Conservation (phyloP, 1,140 invertebrate genomes). For the Parasteatoda tepidariorum region DNA sequence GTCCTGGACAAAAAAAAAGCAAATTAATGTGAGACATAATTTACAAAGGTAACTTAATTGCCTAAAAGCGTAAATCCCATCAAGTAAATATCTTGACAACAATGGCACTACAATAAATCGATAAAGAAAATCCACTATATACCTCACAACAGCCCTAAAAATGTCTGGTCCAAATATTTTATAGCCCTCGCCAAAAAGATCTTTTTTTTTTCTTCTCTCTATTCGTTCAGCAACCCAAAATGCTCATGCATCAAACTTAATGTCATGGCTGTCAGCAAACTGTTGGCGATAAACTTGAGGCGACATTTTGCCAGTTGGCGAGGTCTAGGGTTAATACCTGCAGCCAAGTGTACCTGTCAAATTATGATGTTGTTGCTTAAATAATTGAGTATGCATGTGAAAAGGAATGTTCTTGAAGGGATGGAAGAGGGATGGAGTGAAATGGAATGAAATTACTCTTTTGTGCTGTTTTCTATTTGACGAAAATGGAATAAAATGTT, state of each 20-base stretch:
- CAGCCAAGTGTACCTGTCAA: constrained; percentile 5
- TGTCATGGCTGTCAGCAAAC: constrained; percentile 47
- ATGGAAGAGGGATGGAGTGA: too few relatives aligned
- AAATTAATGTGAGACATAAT: too few relatives aligned
- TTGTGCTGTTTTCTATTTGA: too few relatives aligned
- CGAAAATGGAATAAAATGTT: too few relatives aligned
- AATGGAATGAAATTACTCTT: too few relatives aligned
- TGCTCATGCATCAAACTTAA: constrained; percentile 51
- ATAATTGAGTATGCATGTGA: too few relatives aligned
- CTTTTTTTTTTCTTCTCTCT: constrained; percentile 8
- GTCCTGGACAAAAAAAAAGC: too few relatives aligned
- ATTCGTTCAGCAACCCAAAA: not conserved
- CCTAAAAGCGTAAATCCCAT: too few relatives aligned
- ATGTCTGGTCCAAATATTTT: constrained; percentile 58
- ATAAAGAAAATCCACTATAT: constrained; percentile 46
- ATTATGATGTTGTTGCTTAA: too few relatives aligned
- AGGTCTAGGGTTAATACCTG: constrained; percentile 6
- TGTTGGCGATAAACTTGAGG: not conserved
- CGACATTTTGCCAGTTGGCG: constrained; percentile 27
- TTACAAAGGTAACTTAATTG: too few relatives aligned
- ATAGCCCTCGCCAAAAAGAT: constrained; percentile 37
- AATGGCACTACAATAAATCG: constrained; percentile 48
- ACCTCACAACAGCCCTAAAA: constrained; percentile 49
- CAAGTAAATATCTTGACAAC: not conserved
- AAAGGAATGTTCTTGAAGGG: too few relatives aligned